Conservation (phyloP, 2,888 invertebrate genomes). For the Drosophila putrida region DNA sequence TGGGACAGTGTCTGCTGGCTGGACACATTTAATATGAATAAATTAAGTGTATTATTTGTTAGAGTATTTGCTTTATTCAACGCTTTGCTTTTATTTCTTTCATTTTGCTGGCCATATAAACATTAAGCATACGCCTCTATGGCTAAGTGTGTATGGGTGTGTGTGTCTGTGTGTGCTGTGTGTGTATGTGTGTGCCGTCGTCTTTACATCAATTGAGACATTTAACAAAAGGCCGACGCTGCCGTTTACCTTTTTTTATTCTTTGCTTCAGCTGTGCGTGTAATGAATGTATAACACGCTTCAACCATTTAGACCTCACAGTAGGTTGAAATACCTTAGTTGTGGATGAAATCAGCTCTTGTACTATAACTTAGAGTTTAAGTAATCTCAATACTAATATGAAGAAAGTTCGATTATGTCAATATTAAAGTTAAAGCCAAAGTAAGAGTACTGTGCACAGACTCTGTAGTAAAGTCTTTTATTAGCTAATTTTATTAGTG, state of each 20-base stretch:
- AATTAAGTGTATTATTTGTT: conserved; percentile 63
- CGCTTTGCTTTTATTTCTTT: conserved; percentile 23
- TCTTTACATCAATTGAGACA: conserved; percentile 70
- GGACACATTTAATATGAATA: conserved; percentile 57
- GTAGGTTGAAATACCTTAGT: conserved; percentile 19
- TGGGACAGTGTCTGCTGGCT: conserved; percentile 1
- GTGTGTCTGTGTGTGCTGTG: conserved; percentile 1
- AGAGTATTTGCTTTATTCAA: conserved; percentile 22
- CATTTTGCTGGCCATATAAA: conserved; percentile 45
- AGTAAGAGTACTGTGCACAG: too few species aligned
- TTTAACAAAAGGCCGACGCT: conserved; percentile 74
- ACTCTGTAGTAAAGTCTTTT: too few species aligned
- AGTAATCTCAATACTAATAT: too few species aligned
- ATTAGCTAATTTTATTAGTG: too few species aligned
- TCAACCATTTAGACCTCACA: conserved; percentile 36
- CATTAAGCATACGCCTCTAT: conserved; percentile 58
- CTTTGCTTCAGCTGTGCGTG: conserved; percentile 32
- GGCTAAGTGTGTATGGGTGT: not conserved
- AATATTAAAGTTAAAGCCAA: too few species aligned
- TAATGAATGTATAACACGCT: conserved; percentile 66
- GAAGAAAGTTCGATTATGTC: too few species aligned
- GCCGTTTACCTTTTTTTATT: conserved; percentile 63
- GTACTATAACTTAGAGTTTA: too few species aligned
- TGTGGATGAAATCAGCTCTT: not conserved
- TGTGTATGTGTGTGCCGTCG: conserved; percentile 12